These are phyloP conservation scores for Melitaea cinxia DNA, from an alignment of 1,140 invertebrate genomes.

Conservation along the genomic window DNA sequence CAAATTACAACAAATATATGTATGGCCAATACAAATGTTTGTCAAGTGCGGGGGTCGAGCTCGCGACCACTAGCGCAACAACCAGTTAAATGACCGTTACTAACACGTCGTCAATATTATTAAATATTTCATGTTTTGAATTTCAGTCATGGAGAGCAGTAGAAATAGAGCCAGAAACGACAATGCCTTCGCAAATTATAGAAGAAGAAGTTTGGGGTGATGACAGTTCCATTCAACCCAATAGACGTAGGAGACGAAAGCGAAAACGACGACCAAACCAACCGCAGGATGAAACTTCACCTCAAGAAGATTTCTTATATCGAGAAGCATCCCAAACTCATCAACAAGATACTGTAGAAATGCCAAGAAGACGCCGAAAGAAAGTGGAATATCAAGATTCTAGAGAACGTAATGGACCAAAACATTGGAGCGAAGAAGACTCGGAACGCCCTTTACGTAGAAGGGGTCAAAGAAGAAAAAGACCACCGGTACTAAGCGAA, in stretches of 20 bases:
- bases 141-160: conserved; percentile 81
- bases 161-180: conserved; percentile 50
- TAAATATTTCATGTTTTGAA: conserved; percentile 28
- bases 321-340: conserved; percentile 38
- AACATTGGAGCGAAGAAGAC: conserved; percentile 49
- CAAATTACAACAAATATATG: too few species aligned
- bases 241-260: conserved; percentile 77
- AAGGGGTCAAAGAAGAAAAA: conserved; percentile 68
- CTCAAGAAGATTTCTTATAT: conserved; percentile 46
- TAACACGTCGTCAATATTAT: too few species aligned
- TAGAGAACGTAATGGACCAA: conserved; percentile 34
- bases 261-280: conserved; percentile 78
- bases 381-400: conserved; percentile 49
- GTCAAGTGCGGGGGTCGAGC: too few species aligned
- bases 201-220: conserved; percentile 40
- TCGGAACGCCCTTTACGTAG: conserved; percentile 55
- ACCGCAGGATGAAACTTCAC: conserved; percentile 36
- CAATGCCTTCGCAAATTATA: conserved; percentile 32
- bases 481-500: conserved; percentile 56
- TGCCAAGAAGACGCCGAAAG: conserved; percentile 50
- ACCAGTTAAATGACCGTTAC: too few species aligned
- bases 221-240: conserved; percentile 49
- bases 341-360: conserved; percentile 39
- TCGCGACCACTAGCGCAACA: too few species aligned
- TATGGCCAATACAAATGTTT: too few species aligned